Evolutionary conservation across 1,140 invertebrate species (phyloP).

Genomic region (Drosophila micromelanica): DNA sequence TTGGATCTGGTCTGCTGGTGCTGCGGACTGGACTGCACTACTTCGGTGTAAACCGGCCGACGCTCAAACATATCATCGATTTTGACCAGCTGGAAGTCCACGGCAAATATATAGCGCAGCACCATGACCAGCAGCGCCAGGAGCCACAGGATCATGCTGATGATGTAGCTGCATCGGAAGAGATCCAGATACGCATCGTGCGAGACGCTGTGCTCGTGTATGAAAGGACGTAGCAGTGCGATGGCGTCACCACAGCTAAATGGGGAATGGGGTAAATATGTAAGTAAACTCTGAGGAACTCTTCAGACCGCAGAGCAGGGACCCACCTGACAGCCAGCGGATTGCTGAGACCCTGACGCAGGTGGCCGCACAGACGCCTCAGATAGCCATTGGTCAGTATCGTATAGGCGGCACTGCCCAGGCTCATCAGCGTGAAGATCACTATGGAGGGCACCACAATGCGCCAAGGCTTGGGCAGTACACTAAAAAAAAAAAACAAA

Average conservation of each 20-base stretch:
- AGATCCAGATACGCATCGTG: conserved; percentile 68
- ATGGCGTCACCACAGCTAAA: conserved; percentile 73
- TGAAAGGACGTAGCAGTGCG: conserved; percentile 62
- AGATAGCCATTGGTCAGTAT: conserved; percentile 72
- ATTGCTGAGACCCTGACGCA: conserved; percentile 58
- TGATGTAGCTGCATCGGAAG: conserved; percentile 65
- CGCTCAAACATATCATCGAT: conserved; percentile 73
- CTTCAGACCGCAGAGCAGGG: too few species aligned
- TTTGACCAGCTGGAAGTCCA: conserved; percentile 80
- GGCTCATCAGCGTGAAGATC: conserved; percentile 73
- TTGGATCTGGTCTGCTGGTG: conserved; percentile 47
- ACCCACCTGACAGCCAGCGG: conserved; percentile 59
- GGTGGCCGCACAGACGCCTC: conserved; percentile 58
- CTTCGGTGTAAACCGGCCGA: conserved; percentile 52
- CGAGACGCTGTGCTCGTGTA: conserved; percentile 62
- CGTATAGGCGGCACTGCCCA: conserved; percentile 62
- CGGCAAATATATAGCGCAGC: conserved; percentile 67
- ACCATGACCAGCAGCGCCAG: conserved; percentile 72
- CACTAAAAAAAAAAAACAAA: conserved; percentile 38
- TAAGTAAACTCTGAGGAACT: too few species aligned
- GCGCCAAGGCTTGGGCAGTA: conserved; percentile 80
- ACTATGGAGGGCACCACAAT: conserved; percentile 80
- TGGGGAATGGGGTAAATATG: too few species aligned
- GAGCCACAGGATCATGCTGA: conserved; percentile 71
- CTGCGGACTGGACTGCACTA: conserved; percentile 52